Base-by-base conservation (phyloP, 2,797 vertebrate genomes). In the Synaphobranchus kaupii region DNA sequence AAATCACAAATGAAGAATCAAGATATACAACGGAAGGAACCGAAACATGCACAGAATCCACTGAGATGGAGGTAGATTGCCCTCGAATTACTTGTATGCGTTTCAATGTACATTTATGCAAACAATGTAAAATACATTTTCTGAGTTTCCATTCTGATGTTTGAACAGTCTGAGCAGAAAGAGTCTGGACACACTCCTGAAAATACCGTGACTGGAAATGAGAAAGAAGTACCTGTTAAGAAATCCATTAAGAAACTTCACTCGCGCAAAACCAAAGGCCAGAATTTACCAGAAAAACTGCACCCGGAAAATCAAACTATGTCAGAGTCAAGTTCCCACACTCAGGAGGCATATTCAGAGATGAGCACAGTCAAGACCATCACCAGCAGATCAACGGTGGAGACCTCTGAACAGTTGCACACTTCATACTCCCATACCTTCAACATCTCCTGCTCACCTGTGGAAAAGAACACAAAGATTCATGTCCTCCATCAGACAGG, bases 131-230 rank as follows among this genome's bases (percentile, higher is more conserved):
- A 68, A 78, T 28, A 71, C 47, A 39, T 47, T n/a, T 85, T 15
- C 54, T 85, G 83, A 54, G n/a, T 31, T 58, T 31, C n/a, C 20
- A 28, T 25, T 71, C 9, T 66, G 31, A 15, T 47, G 9, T 90
- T 63, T 88, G 25, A 84, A 56, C 91, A 95, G 95, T 82, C 86
- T 0, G 93, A 95, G 87, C 91, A 88, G 31, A 96, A 96, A 86
- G 95, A 96, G 89, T 95, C 93, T 12, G 94, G 94, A 84, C 94
- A 96, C 90, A 95, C 94, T 85, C 95, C 95, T 2, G 95, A 96
- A 86, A 90, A 95, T 84, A 92, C 89, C 25, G 47, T 90, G 0
- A 88, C 91, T 73, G 90, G 92, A 88, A 89, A 93, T 90, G 92
- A 91, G 86, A 94, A 93, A 81, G 90, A 94, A 4, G 86, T 90